phyloP scores from a whole-genome alignment of 2,113 vertebrate genomes.

The Todiramphus chloris region DNA sequence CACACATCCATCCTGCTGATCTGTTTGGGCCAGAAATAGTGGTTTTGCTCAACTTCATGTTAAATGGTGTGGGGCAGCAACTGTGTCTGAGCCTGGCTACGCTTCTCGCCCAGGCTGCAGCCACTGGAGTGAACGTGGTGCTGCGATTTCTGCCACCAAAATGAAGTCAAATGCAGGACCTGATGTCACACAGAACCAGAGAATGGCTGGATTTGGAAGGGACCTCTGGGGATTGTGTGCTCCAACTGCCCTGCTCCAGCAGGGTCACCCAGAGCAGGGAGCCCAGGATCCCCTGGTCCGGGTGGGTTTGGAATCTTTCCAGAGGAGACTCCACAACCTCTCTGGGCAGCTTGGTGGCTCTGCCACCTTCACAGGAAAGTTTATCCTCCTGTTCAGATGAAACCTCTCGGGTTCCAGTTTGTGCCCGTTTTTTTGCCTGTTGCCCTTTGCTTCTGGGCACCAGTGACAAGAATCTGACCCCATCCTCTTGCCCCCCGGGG shows the following conservation, averaged over 20 bases:
- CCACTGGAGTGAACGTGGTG: rapidly evolving
- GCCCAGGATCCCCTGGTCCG: background rate
- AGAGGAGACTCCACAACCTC: background rate
- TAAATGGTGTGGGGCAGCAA: background rate
- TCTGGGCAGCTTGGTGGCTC: background rate
- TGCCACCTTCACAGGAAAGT: background rate
- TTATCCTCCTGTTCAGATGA: background rate
- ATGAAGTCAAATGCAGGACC: rapidly evolving
- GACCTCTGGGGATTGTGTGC: background rate
- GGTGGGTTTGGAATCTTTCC: background rate
- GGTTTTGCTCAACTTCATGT: background rate
- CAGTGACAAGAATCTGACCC: background rate
- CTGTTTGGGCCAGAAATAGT: background rate
- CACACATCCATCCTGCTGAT: background rate
- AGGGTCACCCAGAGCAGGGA: background rate
- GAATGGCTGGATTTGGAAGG: background rate
- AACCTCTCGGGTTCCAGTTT: background rate
- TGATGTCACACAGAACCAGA: rapidly evolving
- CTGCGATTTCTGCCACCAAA: background rate
- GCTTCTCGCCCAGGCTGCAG: background rate
- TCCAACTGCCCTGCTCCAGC: background rate
- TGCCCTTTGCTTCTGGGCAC: too few relatives aligned
- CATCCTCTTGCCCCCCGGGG: background rate
- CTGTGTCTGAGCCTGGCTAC: rapidly evolving
- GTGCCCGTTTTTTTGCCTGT: background rate